A percentile compares a stretch with the other conserved stretches of the same genome.
Conservation (phyloP, 92 coral and sea anemone genomes). For the Nematostella vectensis region DNA sequence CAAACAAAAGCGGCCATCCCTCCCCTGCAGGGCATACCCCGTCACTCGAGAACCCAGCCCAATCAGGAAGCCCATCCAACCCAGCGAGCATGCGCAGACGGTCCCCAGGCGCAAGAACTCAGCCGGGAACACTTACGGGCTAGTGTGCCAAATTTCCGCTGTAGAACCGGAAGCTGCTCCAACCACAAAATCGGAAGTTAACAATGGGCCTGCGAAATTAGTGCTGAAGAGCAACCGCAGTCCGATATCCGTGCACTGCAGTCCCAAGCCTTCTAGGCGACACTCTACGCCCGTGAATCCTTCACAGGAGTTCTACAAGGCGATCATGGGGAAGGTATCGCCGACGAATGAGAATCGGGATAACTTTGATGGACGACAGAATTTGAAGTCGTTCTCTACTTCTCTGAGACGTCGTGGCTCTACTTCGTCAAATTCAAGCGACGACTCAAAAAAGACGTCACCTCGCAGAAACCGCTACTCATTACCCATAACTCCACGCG, state of each 20-base stretch:
- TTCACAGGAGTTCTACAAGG: slow-evolving; percentile 21
- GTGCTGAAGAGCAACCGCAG: slow-evolving; percentile 21
- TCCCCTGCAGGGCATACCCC: slow-evolving; percentile 26
- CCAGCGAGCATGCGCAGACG: slow-evolving; percentile 4
- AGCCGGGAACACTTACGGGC: slow-evolving; percentile 6
- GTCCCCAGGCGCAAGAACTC: slow-evolving; percentile 6
- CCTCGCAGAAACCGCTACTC: not conserved
- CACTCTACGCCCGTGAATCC: slow-evolving; percentile 30
- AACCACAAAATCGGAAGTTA: not conserved
- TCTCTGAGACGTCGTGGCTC: slow-evolving; percentile 14
- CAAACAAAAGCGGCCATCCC: slow-evolving; percentile 15
- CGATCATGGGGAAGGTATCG: slow-evolving; percentile 5
- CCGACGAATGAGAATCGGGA: not conserved
- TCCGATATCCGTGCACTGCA: slow-evolving; percentile 33
- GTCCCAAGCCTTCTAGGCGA: slow-evolving; percentile 26
- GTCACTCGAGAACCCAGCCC: slow-evolving; percentile 37
- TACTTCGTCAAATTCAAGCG: slow-evolving; percentile 28
- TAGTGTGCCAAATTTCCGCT: slow-evolving; percentile 23
- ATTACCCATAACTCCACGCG: slow-evolving; percentile 22
- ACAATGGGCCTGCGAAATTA: slow-evolving; percentile 17
- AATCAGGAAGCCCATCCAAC: slow-evolving; percentile 21
- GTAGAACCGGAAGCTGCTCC: slow-evolving; percentile 2
- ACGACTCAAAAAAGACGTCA: slow-evolving; percentile 8
- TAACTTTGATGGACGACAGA: not conserved
- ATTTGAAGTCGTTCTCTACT: slow-evolving; percentile 5